Percentiles rank a stretch among this genome's conserved stretches.
Conservation (phyloP, 2,797 vertebrate species). For the Typhlichthys subterraneus region DNA sequence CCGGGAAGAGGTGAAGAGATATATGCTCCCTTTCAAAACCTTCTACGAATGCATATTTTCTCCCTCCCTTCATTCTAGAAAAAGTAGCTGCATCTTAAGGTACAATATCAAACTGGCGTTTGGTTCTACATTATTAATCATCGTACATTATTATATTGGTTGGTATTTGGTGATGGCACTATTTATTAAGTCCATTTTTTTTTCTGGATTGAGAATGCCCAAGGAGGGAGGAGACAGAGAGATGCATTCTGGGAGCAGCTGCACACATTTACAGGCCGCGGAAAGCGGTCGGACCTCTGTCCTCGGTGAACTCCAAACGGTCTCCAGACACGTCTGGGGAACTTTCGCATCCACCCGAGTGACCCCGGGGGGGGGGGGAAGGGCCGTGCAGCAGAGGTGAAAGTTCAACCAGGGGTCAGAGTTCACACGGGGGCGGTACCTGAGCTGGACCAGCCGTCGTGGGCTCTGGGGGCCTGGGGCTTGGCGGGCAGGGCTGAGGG, state of each 20-base stretch:
- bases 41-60: slow-evolving; percentile 53
- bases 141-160: too few relatives aligned
- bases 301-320: slow-evolving; percentile 28
- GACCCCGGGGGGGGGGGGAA: neutral
- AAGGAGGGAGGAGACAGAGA: slow-evolving; percentile 42
- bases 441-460: slow-evolving; percentile 83
- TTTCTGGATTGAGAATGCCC: slow-evolving; percentile 5
- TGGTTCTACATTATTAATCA: too few relatives aligned
- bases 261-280: slow-evolving; percentile 11
- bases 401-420: slow-evolving; percentile 41
- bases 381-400: slow-evolving; percentile 20
- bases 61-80: slow-evolving; percentile 30
- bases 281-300: neutral
- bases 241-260: slow-evolving; percentile 60
- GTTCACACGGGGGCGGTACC: slow-evolving; percentile 91
- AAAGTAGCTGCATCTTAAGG: too few relatives aligned
- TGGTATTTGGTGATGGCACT: too few relatives aligned
- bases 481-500: slow-evolving; percentile 68
- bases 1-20: neutral
- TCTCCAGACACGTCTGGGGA: slow-evolving; percentile 13
- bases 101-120: too few relatives aligned
- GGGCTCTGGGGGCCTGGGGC: slow-evolving; percentile 52
- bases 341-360: slow-evolving; percentile 20
- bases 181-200: too few relatives aligned
- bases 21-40: neutral